Base-by-base conservation (phyloP, 2,888 invertebrate species). In the Glyphotaelius pellucidus region DNA sequence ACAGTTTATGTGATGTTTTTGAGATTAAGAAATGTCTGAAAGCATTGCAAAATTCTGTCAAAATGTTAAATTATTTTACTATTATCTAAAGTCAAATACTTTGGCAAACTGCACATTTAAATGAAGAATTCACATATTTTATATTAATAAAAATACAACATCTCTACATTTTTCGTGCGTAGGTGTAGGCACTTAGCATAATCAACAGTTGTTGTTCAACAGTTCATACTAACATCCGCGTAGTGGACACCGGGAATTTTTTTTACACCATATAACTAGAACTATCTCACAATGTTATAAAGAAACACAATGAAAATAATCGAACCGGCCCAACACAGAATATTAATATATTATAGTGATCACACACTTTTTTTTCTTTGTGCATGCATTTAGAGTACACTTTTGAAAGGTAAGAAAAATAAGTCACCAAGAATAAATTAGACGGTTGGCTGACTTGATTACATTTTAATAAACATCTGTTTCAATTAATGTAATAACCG, bases 81-180 rank as follows among this genome's bases (percentile, higher is more conserved):
- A 67, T 25, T 67, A 67, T 67, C 67, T 67, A 67, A n/a, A 25
- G 25, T 67, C 67, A n/a, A 67, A 67, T n/a, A n/a, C 67, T 25
- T 67, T 67, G 67, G 67, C 25, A 67, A 67, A 67, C 25, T 67
- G 67, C 67, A 67, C 9, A 25, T n/a, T 86, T 86, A 42, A 42
- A 86, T 25, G 42, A 31, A 42, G 30, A 86, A 31, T 32, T 47
- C 30, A 42, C 42, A 86, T 86, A 19, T 19, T 86, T 86, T n/a
- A 19, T 12, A 86, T n/a, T 30, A 7, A 42, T 42, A 86, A 47
- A 52, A 86, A 42, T 38, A 86, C 85, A 42, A 86, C 30, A 86
- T 86, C 86, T 86, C 42, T 42, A 42, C n/a, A 25, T 86, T 30
- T 47, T 11, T 47, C 9, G 9, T 67, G n/a, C n/a, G 67, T 25